These are phyloP conservation scores for Molorchus minor DNA, from an alignment of 2,888 invertebrate species.

Conservation along the genomic window DNA sequence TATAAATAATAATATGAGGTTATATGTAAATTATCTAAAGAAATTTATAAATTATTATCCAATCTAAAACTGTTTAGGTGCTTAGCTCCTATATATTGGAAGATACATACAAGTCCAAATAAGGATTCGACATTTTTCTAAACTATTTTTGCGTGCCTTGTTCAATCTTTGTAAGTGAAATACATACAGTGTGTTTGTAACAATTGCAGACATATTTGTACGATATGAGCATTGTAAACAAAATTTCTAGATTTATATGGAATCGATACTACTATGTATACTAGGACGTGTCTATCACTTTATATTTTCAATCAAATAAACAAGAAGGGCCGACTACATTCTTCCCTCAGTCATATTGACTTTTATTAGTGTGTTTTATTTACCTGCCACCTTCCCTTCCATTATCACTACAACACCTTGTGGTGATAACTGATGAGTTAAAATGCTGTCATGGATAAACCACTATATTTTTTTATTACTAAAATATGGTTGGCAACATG, in stretches of 20 bases:
- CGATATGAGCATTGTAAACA: slow-evolving; percentile 46
- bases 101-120: slow-evolving; percentile 45
- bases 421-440: no score
- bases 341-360: slow-evolving; percentile 62
- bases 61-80: slow-evolving; percentile 48
- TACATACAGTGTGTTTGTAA: slow-evolving; percentile 51
- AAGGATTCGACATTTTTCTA: slow-evolving; percentile 54
- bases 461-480: no score
- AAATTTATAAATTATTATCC: no score
- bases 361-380: slow-evolving; percentile 53
- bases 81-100: slow-evolving; percentile 47
- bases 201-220: slow-evolving; percentile 49
- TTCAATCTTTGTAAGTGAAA: slow-evolving; percentile 57
- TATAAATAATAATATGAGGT: slow-evolving; percentile 32
- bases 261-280: slow-evolving; percentile 52
- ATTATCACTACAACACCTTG: no score
- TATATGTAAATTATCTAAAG: no score
- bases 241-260: slow-evolving; percentile 60
- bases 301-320: slow-evolving; percentile 62
- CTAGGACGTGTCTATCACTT: slow-evolving; percentile 59
- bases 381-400: slow-evolving; percentile 6
- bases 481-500: no score
- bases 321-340: slow-evolving; percentile 59
- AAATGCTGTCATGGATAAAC: no score
- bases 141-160: slow-evolving; percentile 62